A percentile compares a stretch with the other conserved stretches of the same genome.
Evolutionary conservation across 2,797 vertebrate genomes (phyloP).

Genomic region (Malurus leucopterus): DNA sequence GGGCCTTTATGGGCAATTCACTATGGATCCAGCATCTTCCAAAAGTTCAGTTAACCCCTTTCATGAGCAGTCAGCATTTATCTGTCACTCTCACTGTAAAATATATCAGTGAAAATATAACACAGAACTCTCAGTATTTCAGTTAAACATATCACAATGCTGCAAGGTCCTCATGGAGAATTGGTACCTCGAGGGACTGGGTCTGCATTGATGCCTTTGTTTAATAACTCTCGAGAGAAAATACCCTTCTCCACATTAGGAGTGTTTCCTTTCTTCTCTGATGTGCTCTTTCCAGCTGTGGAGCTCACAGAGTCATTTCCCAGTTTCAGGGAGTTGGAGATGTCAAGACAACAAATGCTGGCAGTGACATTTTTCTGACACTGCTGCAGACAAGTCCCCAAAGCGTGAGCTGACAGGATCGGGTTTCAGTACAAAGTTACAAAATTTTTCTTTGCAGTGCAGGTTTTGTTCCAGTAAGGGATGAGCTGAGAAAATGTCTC

Average conservation of each 20-base stretch:
- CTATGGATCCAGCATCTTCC: not conserved
- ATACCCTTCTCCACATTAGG: not conserved
- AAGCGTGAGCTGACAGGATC: not conserved
- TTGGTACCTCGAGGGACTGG: fast-evolving
- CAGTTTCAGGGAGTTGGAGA: not conserved
- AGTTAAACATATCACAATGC: not conserved
- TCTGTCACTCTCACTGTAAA: fast-evolving
- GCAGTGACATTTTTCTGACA: not conserved
- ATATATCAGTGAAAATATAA: not conserved
- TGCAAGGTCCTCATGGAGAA: not conserved
- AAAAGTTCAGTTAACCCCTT: not conserved
- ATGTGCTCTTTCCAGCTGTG: not conserved
- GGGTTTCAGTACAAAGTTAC: not conserved
- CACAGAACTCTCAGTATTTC: not conserved
- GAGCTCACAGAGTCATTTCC: fast-evolving
- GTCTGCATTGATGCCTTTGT: not conserved
- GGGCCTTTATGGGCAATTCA: not conserved
- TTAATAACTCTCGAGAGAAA: not conserved
- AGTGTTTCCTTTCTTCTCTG: not conserved
- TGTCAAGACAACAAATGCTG: not conserved
- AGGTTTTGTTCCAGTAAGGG: not conserved
- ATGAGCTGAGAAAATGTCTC: not conserved
- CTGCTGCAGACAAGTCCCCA: not conserved
- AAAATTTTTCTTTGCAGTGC: not conserved
- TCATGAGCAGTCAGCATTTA: fast-evolving